These are phyloP conservation scores for Aurelia sp. DNA, from an alignment of 30 jellyfish, hydroid and myxozoan species.

Conservation along the genomic window DNA sequence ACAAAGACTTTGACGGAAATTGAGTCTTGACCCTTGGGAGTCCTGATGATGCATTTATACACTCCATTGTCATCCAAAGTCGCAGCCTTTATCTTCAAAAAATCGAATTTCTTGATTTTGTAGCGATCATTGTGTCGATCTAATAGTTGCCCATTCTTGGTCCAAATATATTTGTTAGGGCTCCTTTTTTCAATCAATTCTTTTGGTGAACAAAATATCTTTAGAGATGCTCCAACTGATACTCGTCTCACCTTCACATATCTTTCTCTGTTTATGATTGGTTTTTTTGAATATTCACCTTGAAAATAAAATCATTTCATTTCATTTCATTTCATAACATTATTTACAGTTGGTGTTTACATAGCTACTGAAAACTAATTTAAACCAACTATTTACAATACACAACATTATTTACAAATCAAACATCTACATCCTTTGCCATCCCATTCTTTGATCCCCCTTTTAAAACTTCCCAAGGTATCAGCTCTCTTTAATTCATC, in stretches of 20 bases:
- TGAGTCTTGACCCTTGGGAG: slow-evolving; percentile 24
- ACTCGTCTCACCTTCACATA: slow-evolving; percentile 17
- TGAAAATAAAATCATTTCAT: no score
- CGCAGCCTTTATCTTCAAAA: slow-evolving; percentile 35
- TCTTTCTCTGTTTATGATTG: slow-evolving; percentile 1
- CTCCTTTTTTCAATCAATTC: slow-evolving; percentile 4
- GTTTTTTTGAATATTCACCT: background rate
- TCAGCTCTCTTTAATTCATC: no score
- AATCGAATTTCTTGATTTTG: slow-evolving; percentile 33
- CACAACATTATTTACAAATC: no score
- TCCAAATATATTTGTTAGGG: slow-evolving; percentile 38
- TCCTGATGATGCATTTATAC: slow-evolving; percentile 42
- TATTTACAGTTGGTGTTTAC: no score
- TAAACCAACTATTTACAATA: no score
- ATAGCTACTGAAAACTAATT: no score
- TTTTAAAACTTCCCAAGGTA: no score
- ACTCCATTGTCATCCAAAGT: slow-evolving; percentile 39
- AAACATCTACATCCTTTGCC: no score
- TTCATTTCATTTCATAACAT: no score
- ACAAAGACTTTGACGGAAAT: slow-evolving; percentile 17
- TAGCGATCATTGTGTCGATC: background rate
- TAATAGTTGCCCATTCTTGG: slow-evolving; percentile 25
- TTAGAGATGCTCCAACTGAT: slow-evolving; percentile 26
- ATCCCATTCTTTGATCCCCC: no score
- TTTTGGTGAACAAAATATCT: slow-evolving; percentile 29